A percentile compares a stretch with the other conserved stretches of the same genome.
phyloP scores from a whole-genome alignment of 2,113 vertebrate genomes.

The cat (Felis catus) region DNA sequence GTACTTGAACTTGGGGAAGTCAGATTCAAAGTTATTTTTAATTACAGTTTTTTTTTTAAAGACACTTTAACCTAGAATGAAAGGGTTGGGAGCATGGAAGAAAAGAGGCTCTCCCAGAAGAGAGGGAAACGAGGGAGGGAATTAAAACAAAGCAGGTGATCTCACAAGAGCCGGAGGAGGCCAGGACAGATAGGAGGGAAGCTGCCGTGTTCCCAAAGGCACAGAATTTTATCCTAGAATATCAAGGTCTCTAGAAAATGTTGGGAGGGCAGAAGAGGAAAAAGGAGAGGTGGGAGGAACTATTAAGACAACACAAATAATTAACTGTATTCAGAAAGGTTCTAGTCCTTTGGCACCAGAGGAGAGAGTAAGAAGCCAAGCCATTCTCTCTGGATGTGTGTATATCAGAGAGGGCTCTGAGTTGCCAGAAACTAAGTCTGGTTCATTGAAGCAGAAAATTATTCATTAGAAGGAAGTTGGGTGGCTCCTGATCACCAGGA shows the following conservation, averaged over 20 bases:
- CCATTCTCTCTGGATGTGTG: neutral
- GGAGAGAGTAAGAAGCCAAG: neutral
- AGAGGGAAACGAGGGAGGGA: neutral
- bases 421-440: neutral
- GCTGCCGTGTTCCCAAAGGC: neutral
- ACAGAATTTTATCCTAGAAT: neutral
- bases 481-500: neutral
- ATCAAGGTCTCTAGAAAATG: neutral
- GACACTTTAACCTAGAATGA: conserved; percentile 37
- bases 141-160: neutral
- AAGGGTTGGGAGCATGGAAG: neutral
- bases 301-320: neutral
- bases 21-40: conserved; percentile 69
- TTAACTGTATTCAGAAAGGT: neutral
- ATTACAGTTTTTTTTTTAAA: conserved; percentile 48
- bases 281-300: neutral
- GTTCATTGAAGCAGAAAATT: neutral
- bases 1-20: conserved; percentile 52
- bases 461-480: neutral
- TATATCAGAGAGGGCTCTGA: neutral
- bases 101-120: neutral
- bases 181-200: neutral
- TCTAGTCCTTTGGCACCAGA: neutral
- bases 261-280: neutral
- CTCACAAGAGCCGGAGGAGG: neutral